Evolutionary conservation across 2,888 invertebrate genomes (phyloP), one percentile per base, ranked within the genome.

Genomic region (Carcina quercana): DNA sequence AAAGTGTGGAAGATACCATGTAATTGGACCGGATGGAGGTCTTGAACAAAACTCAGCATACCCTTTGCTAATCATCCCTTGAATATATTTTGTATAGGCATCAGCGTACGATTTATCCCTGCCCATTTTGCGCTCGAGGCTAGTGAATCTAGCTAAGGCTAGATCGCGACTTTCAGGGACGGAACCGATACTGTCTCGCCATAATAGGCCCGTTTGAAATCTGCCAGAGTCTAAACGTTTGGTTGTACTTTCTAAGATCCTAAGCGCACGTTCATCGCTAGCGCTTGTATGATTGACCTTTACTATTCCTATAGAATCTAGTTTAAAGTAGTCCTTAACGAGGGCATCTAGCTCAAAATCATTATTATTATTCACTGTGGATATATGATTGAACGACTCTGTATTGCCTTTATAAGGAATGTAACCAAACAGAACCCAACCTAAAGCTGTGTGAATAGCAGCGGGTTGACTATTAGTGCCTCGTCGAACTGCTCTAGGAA

Each of bases 1-100:
- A 11, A 37, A 37, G n/a, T 5, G 3, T 3, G 22, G 20, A 13
- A 29, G 15, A 22, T 28, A 28, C 28, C 28, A 13, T 8, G 15
- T 14, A 5, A 27, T 22, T 22, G 22, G 3, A 22, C 22, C 22
- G 24, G 3, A 24, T 11, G 24, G 10, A 10, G 2, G 6, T 2
- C 6, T 3, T 10, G 13, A 8, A 6, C 27, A 27, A 8, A 10
- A n/a, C 11, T 27, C 27, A 2, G 27, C 27, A 10, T 27, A 27
- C 10, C 17, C 17, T 10, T 27, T 27, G 3, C 5, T n/a, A 11
- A 27, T 15, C 3, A 27, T 10, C 11, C 5, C 15, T 3, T 15
- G 2, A 5, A 27, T 27, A 12, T 5, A 15, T 4, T 12, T 10
- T 10, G n/a, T 2, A 10, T 17, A 27, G 3, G 27, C 15, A 5